Base-by-base conservation (phyloP, 2,113 vertebrate genomes). In the Struthidea cinerea region DNA sequence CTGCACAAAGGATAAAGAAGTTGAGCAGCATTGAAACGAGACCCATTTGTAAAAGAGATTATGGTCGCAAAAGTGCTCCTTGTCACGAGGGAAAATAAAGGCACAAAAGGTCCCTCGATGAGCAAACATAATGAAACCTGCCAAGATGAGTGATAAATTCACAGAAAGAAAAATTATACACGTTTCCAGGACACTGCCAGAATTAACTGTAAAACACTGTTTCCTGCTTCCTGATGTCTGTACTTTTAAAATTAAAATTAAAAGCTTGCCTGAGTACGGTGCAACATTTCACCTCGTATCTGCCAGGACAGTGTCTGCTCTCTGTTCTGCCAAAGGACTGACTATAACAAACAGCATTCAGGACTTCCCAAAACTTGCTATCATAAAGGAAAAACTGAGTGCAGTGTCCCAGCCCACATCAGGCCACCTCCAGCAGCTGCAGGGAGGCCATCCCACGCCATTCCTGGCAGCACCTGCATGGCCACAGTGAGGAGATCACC, bases 81-180 rank as follows among this genome's bases (percentile, higher is more conserved):
- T 64, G 87, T 55, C 79, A 71, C 9, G 0, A 53, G 63, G 52
- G 59, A 80, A 89, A 89, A 92, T 55, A 87, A 87, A 90, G 50
- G 55, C 77, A 94, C 44, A 75, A 81, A 85, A 94, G 30, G 57
- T 75, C 71, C 56, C 70, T 52, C 64, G 17, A 86, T 86, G 68
- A 90, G 78, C 63, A 94, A 96, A 90, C 28, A 69, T 61, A 94
- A 94, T 37, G 27, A 93, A 94, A 94, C 21, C 84, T 84, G 75
- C 35, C 79, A 91, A 70, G 55, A 80, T 42, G 21, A 88, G 39
- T 46, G 75, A 91, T 76, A 96, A 87, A 97, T 60, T 46, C 49
- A 55, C 8, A 73, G 39, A 63, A 94, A 83, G 70, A 83, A 68
- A 83, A 96, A 91, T 33, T 33, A 44, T 27, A n/a, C 30, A 81